These are phyloP conservation scores for Rhinella marina DNA, from an alignment of 2,797 vertebrate species.

Conservation along the genomic window DNA sequence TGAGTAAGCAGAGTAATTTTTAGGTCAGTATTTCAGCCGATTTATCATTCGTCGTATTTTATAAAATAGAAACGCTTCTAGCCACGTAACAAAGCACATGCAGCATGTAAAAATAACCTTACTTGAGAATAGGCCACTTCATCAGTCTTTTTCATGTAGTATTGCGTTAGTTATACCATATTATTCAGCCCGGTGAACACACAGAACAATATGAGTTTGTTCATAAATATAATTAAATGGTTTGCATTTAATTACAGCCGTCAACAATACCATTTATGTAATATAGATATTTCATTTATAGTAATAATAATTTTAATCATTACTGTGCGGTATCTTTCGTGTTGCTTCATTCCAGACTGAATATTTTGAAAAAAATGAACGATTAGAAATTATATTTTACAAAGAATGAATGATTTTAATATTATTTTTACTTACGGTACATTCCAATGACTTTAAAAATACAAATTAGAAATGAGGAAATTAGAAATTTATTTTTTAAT, in stretches of 20 bases:
- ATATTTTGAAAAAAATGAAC: background rate
- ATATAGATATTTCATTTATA: background rate
- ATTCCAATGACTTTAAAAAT: background rate
- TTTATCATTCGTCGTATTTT: constrained; percentile 8
- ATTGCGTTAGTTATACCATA: background rate
- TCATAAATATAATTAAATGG: background rate
- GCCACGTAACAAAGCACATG: background rate
- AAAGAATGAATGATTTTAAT: background rate
- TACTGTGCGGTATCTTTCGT: background rate
- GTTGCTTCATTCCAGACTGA: background rate
- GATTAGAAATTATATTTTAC: background rate
- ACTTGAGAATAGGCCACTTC: background rate
- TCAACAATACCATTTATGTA: background rate
- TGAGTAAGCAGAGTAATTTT: constrained; percentile 16
- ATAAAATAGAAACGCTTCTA: background rate
- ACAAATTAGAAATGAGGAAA: background rate
- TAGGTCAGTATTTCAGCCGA: background rate
- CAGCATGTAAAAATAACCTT: constrained; percentile 15
- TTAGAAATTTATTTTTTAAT: background rate
- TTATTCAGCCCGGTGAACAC: background rate
- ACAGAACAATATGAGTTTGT: background rate
- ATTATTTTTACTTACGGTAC: background rate
- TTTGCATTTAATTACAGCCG: background rate
- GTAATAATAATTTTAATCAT: background rate
- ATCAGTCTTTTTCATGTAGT: background rate